Evolutionary conservation across 2,888 invertebrate genomes (phyloP), one percentile per base, ranked within the genome.

Genomic region (Germaria angustata): DNA sequence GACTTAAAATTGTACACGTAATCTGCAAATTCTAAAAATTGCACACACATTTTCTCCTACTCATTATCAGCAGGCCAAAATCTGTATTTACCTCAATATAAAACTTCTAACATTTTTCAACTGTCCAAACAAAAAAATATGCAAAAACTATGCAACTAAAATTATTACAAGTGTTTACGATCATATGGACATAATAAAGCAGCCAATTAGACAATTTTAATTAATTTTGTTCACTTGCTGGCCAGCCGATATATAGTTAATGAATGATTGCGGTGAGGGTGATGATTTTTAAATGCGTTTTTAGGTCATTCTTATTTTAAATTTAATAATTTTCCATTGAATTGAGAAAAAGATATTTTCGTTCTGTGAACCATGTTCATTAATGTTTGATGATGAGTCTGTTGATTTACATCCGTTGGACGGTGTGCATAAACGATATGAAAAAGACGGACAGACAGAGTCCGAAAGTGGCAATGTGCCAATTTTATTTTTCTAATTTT

Each of bases 221-320:
- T 68, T 51, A 13, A 39, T 39, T 36, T 22, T 49, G 1, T 46
- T 20, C n/a, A 39, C 11, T 32, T 39, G 20, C n/a, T 15, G 1
- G 13, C 34, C 36, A 66, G 15, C 28, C 20, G 7, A 46, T 24
- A 24, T 20, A 9, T 22, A 6, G 17, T 36, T 9, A 22, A 7
- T 11, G 22, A 17, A 51, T 59, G 59, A 36, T 32, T 51, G 22
- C 11, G 11, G 17, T 17, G 51, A 51, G n/a, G 1, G 22, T 51
- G 49, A 36, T 41, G 4, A 55, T 71, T 78, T 68, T 80, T 81
- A 71, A 77, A 78, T 87, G 85, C 86, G 86, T 84, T 87, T 87
- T 87, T 87, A 86, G 87, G 87, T 87, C 87, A 88, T 85, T 53
- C 44, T 73, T 68, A 77, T 77, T 85, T 88, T 87, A 87, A 87